Evolutionary conservation across 1,140 invertebrate genomes (phyloP).

Genomic region (Helicoverpa zea): DNA sequence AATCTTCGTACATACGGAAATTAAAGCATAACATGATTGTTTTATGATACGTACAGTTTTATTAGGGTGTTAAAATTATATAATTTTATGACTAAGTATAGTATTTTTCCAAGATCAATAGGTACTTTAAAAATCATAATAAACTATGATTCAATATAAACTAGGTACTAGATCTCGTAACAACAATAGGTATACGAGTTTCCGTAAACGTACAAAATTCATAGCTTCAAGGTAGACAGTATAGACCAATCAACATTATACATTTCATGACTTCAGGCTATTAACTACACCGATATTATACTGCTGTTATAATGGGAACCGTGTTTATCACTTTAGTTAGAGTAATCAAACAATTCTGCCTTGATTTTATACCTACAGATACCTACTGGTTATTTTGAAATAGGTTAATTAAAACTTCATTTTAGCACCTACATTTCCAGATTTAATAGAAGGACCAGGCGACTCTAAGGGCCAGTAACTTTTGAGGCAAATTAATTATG

Average conservation of each 20-base stretch:
- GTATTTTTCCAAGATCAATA: too few relatives aligned
- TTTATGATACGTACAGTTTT: too few relatives aligned
- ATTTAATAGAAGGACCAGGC: too few relatives aligned
- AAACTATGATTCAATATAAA: too few relatives aligned
- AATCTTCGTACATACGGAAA: too few relatives aligned
- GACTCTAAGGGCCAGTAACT: too few relatives aligned
- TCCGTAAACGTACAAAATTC: background rate
- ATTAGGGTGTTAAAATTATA: too few relatives aligned
- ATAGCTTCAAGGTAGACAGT: background rate
- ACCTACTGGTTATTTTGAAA: constrained; percentile 1
- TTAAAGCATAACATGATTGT: too few relatives aligned
- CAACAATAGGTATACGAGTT: background rate
- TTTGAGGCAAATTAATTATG: too few relatives aligned
- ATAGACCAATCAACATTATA: constrained; percentile 29
- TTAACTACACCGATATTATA: constrained; percentile 15
- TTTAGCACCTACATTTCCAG: too few relatives aligned
- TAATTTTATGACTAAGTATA: too few relatives aligned
- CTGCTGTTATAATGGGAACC: background rate
- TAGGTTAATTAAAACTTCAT: background rate
- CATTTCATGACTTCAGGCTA: constrained; percentile 26
- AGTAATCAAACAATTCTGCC: constrained; percentile 8
- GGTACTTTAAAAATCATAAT: too few relatives aligned
- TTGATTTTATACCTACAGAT: background rate
- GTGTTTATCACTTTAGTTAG: background rate
- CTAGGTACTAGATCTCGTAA: background rate